Conservation (phyloP, 2,113 vertebrate genomes). For the Coreoperca whiteheadi region DNA sequence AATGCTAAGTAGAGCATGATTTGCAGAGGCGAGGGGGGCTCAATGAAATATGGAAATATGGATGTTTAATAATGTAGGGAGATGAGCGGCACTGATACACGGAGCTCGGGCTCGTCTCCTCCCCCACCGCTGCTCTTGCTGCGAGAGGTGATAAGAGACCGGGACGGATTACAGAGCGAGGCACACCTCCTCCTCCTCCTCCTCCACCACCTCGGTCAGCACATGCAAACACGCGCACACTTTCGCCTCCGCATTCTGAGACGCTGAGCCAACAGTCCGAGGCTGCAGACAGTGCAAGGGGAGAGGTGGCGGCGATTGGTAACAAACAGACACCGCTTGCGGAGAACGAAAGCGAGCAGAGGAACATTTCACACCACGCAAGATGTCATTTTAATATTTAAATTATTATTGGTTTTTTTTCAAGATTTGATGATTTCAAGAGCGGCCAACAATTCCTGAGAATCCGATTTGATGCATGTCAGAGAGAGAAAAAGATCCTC, state of each 20-base stretch:
- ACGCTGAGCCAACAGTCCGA: neutral
- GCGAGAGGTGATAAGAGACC: slow-evolving; percentile 68
- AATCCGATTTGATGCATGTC: neutral
- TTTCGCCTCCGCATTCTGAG: slow-evolving; percentile 20
- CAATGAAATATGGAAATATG: slow-evolving; percentile 76
- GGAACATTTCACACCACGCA: neutral
- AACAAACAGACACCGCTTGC: neutral
- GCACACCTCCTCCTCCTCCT: slow-evolving; percentile 23
- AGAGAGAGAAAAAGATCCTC: neutral
- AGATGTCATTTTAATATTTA: neutral
- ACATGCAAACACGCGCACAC: slow-evolving; percentile 16
- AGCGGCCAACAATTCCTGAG: neutral
- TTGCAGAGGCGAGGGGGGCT: slow-evolving; percentile 48
- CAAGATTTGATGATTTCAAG: slow-evolving; percentile 7
- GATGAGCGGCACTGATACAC: slow-evolving; percentile 63
- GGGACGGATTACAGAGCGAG: slow-evolving; percentile 57
- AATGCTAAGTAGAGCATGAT: slow-evolving; percentile 69
- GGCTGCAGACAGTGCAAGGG: neutral
- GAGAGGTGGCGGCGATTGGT: neutral
- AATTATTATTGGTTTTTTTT: neutral
- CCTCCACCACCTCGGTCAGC: neutral
- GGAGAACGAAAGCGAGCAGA: neutral
- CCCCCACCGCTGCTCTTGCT: slow-evolving; percentile 49
- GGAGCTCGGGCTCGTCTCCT: slow-evolving; percentile 33
- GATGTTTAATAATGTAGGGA: slow-evolving; percentile 75